Evolutionary conservation across 1,140 invertebrate species (phyloP), one percentile per base, ranked within the genome.

Genomic region (Camponotus floridanus): DNA sequence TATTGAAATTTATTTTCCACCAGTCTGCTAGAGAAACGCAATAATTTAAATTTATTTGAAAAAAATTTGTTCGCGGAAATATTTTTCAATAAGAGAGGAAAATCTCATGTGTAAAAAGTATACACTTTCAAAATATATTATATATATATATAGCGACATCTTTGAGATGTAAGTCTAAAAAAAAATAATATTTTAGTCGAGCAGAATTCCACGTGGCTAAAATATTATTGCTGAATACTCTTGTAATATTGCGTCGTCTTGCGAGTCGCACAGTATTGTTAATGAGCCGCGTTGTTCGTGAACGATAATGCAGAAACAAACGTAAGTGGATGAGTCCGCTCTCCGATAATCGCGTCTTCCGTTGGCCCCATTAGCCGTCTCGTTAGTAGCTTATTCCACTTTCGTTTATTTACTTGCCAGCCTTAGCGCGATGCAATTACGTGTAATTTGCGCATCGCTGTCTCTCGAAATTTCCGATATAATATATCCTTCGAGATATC

Each of bases 231-330:
- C 36, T 51, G 78, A 80, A 80, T 26, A 26, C 64, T 70, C 18
- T 80, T n/a, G 78, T 39, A 70, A 80, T 70, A 13, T 70, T 55
- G 64, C 76, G 33, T 80, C 62, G 64, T 70, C 64, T 70, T 26
- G 33, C 26, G n/a, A 70, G 36, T 21, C 57, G 15, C 45, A 39
- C 51, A 39, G 62, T 68, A 39, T 70, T 80, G 48, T 57, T 80
- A 80, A 80, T 39, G 65, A 59, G 65, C n/a, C 31, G 8, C 36
- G 48, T 31, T 39, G 36, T 57, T 45, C 33, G 9, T 26, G 26
- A 70, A 80, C 78, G 78, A 70, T 70, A 80, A 80, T 70, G 78
- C 78, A 80, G 65, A 57, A 70, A 79, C 62, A 79, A 80, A 48
- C 48, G 8, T 57, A 70, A 80, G 48, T 80, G 64, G 65, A 57